phyloP scores from a whole-genome alignment of 1,140 invertebrate genomes.

The Ostrea edulis region DNA sequence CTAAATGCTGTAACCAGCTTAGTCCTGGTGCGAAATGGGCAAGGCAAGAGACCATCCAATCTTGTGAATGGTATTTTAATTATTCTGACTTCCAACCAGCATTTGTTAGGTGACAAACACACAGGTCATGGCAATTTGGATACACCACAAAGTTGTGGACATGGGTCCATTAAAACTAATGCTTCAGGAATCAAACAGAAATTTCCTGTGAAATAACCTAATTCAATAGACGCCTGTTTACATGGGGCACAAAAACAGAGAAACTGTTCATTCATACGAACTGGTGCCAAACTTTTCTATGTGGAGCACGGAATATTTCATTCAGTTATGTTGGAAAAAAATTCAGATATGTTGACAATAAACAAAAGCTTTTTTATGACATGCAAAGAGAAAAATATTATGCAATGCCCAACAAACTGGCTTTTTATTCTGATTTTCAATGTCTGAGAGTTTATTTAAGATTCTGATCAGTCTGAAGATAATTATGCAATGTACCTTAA shows the following conservation, averaged over 20 bases:
- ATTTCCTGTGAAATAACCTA: background rate
- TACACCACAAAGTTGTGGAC: conserved; percentile 11
- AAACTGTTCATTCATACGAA: background rate
- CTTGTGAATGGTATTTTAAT: conserved; percentile 27
- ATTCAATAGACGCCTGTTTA: background rate
- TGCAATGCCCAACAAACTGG: background rate
- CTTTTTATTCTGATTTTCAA: background rate
- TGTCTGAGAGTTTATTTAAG: background rate
- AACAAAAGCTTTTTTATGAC: conserved; percentile 27
- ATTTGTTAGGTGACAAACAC: background rate
- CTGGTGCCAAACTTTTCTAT: conserved; percentile 9
- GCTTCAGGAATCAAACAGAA: background rate
- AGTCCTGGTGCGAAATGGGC: background rate
- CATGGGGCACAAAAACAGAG: background rate
- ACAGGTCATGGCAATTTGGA: background rate
- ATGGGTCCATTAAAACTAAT: conserved; percentile 7
- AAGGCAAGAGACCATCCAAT: background rate
- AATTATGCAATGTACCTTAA: background rate
- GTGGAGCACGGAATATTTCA: conserved; percentile 1
- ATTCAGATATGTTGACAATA: conserved; percentile 6
- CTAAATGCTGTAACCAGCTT: background rate
- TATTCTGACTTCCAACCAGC: background rate
- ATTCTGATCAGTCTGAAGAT: background rate
- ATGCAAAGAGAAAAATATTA: conserved; percentile 33
- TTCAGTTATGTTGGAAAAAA: background rate